These are phyloP conservation scores for Campylomormyrus tamandua DNA, from an alignment of 2,113 vertebrate species.

Conservation along the genomic window DNA sequence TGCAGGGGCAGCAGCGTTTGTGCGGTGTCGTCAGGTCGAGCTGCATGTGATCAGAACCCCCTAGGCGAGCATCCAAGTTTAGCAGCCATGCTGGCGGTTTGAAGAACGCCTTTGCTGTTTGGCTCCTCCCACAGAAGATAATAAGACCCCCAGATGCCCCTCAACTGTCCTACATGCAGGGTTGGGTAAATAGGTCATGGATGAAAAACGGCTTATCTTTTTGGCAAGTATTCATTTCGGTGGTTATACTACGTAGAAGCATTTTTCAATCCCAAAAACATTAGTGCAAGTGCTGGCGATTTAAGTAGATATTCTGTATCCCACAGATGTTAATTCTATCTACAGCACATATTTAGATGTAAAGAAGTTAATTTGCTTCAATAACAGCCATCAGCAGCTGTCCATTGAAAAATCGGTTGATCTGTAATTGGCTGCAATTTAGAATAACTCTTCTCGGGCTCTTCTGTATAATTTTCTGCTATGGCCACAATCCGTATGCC, in stretches of 20 bases:
- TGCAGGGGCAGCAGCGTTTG: background rate
- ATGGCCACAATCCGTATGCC: conserved; percentile 3
- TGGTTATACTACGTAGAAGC: background rate
- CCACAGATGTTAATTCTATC: background rate
- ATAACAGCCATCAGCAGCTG: background rate
- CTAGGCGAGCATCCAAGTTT: background rate
- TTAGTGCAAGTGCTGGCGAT: background rate
- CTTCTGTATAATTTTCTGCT: background rate
- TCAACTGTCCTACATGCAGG: background rate
- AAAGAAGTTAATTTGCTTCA: background rate
- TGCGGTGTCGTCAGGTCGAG: background rate
- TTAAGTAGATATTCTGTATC: background rate
- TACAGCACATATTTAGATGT: background rate
- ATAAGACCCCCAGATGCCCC: background rate
- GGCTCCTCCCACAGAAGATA: background rate
- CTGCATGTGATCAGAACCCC: background rate
- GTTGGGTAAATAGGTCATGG: background rate
- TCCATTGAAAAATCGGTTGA: background rate
- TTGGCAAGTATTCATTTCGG: background rate
- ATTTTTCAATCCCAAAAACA: background rate
- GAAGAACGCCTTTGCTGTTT: background rate
- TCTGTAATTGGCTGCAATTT: background rate
- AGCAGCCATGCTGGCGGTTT: background rate
- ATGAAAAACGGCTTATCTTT: background rate
- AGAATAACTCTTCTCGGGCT: background rate